Evolutionary conservation across 2,888 invertebrate species (phyloP).

Genomic region (Sesia bembeciformis): DNA sequence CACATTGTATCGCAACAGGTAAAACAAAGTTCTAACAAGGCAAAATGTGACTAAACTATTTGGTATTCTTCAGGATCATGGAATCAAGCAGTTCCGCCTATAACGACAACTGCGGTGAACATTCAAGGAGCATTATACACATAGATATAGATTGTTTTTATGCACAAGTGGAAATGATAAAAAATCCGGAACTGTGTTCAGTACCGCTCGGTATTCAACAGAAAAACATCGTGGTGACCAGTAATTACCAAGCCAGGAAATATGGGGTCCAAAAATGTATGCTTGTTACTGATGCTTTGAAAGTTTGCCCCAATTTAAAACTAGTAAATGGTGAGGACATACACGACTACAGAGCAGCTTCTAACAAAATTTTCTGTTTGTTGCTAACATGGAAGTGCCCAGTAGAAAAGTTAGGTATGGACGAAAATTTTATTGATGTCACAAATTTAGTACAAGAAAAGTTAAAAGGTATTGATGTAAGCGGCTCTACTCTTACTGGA

Average conservation of each 20-base stretch:
- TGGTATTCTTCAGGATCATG: constrained; percentile 58
- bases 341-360: constrained; percentile 84
- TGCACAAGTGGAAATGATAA: constrained; percentile 88
- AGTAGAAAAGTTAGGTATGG: constrained; percentile 88
- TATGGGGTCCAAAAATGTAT: constrained; percentile 86
- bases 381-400: constrained; percentile 81
- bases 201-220: constrained; percentile 88
- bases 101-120: constrained; percentile 55
- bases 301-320: constrained; percentile 82
- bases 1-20: constrained; percentile 50
- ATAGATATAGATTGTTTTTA: constrained; percentile 90
- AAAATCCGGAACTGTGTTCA: constrained; percentile 77
- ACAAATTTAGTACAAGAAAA: constrained; percentile 77
- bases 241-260: constrained; percentile 86
- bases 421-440: constrained; percentile 90
- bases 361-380: constrained; percentile 82
- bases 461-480: constrained; percentile 47
- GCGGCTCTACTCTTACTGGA: constrained; percentile 59
- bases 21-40: constrained; percentile 56
- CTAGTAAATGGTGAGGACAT: constrained; percentile 89
- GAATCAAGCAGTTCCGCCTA: constrained; percentile 60
- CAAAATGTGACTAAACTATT: constrained; percentile 48
- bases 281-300: constrained; percentile 82
- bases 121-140: constrained; percentile 83
- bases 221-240: constrained; percentile 88